Base-by-base conservation (phyloP, 1,140 invertebrate species). In the Anagrus nilaparvatae region DNA sequence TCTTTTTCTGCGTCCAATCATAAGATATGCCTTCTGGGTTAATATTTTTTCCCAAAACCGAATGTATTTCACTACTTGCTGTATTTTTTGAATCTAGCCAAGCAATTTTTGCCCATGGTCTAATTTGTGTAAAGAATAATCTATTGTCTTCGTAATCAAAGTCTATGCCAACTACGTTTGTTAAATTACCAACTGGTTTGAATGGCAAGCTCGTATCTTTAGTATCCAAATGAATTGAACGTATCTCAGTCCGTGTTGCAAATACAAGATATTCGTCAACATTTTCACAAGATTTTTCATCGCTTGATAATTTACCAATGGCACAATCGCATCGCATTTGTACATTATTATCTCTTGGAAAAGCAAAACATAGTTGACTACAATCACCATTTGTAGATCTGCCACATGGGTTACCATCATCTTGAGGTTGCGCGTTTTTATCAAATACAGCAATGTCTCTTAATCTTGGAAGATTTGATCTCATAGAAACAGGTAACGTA, bases 11-110 rank as follows among this genome's bases (percentile, higher is more conserved):
- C 0, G 92, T 93, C 93, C 93, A 97, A 55, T 97, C 93, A 56
- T 93, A 95, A 0, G 92, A 89, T 46, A 97, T 88, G 4, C 93
- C 93, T 64, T 97, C 92, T 0, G 90, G 90, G 65, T 92, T 93
- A 39, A 92, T 90, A 14, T 84, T 82, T 58, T 84, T 82, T 40
- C 67, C 81, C 10, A 88, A 74, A 8, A 90, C 76, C 38, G 76
- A 80, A n/a, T 79, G 75, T n/a, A 85, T 77, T 29, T 73, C 71
- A 3, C 63, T 61, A 2, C 62, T 59, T 2, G 71, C 74, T 0
- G 84, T 83, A 48, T 76, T 75, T 20, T 76, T 75, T 0, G 82
- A 75, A 6, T 79, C 71, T 51, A 90, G 76, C 69, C 78, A 87
- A 1, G 81, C 86, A 46, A 95, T 93, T 54, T 79, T 80, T 1